Evolutionary conservation across 2,888 invertebrate genomes (phyloP), one percentile per base, ranked within the genome.

Genomic region (Polydrusus cervinus): DNA sequence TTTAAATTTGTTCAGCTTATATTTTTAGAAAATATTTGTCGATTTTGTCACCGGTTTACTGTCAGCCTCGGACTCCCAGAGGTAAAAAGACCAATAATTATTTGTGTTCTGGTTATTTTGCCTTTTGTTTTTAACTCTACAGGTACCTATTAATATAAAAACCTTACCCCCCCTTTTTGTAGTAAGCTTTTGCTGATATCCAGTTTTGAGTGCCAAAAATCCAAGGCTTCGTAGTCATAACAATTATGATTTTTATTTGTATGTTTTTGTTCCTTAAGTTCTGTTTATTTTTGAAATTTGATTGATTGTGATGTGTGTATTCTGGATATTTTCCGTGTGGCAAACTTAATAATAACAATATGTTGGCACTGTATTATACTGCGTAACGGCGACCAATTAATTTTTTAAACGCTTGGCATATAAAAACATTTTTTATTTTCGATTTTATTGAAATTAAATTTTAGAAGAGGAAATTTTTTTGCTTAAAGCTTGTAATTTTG

Each of bases 11-110:
- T 74, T 57, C 65, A 43, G 66, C 60, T 60, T 57, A 60, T 74
- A 74, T 74, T 74, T 74, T 74, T 74, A 74, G 74, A 74, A 74
- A 70, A 70, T 64, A 69, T 60, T 68, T 60, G 51, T 45, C 67
- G 16, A 40, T 55, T 67, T 67, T 53, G 53, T 53, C 38, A 49
- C 34, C 53, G 25, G 25, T 30, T 45, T 60, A 72, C 40, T 16
- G 47, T 34, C n/a, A 72, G 14, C 40, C 30, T 55, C 61, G 62
- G 60, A 38, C 67, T 45, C 10, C 61, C 45, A 62, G 51, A 61
- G 72, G 65, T 66, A 72, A 72, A 60, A 38, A 65, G 51, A 43
- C 45, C n/a, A 38, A 60, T 40, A 30, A 61, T 25, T 71, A 64
- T 38, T 60, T 60, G 57, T 60, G 57, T 62, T 45, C 69, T 62